Evolutionary conservation across 2,888 invertebrate genomes (phyloP), one percentile per base, ranked within the genome.

Genomic region (Euclidia mi): DNA sequence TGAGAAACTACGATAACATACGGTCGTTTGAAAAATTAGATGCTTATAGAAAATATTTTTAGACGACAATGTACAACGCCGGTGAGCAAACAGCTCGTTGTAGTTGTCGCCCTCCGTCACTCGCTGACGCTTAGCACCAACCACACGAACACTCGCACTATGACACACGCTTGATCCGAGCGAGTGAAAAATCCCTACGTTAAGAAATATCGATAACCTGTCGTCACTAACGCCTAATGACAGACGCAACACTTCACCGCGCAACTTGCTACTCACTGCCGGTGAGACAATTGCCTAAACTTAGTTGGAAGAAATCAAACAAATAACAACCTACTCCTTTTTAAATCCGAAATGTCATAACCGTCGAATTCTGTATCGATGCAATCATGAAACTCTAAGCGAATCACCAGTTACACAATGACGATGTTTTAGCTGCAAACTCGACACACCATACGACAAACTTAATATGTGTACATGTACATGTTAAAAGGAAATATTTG

Each of bases 381-480:
- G 46, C 43, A 41, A 43, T 29, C 35, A n/a, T 14, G 15, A 29
- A 11, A 17, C 52, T 46, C n/a, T n/a, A 51, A 56, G 57, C 51
- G 43, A 56, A 46, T 49, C 28, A 50, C 42, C 37, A 66, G 35
- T 55, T 65, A 35, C 51, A 53, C 43, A 56, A 59, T 62, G 49
- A 67, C 48, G 61, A 53, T 61, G 46, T 56, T n/a, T 61, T 56
- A 20, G 40, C 35, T 41, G 15, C 52, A 42, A 66, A 35, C 56
- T 58, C 52, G 46, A 60, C 56, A 47, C 45, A 51, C 47, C 42
- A 37, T 15, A 42, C 28, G 41, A 42, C 42, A 50, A 44, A 56
- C 49, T 38, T 56, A 53, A 58, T 42, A 49, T 28, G 43, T 48
- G 44, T 51, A 40, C n/a, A n/a, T n/a, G n/a, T n/a, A n/a, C 50